Evolutionary conservation across 1,140 invertebrate species (phyloP), one percentile per base, ranked within the genome.

Genomic region (Pogonus chalceus): DNA sequence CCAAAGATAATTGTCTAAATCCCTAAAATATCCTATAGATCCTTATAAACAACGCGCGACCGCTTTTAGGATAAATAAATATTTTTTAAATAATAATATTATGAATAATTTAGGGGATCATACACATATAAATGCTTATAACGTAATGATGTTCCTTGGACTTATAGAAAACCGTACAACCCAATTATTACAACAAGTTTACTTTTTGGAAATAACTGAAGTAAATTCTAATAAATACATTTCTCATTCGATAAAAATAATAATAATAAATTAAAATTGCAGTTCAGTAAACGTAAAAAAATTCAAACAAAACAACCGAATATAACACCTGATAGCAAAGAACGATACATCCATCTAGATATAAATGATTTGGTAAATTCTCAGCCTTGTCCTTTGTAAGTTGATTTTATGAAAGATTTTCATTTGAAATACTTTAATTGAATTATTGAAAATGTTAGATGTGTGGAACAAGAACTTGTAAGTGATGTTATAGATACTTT

Each of bases 101-200:
- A n/a, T n/a, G n/a, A n/a, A n/a, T n/a, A n/a, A n/a, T n/a, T n/a
- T n/a, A n/a, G n/a, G n/a, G n/a, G n/a, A n/a, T n/a, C n/a, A n/a
- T n/a, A n/a, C n/a, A n/a, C n/a, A n/a, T n/a, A n/a, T n/a, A n/a
- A n/a, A n/a, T n/a, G n/a, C n/a, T n/a, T n/a, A n/a, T n/a, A n/a
- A n/a, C n/a, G n/a, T n/a, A n/a, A n/a, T n/a, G n/a, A n/a, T n/a
- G n/a, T n/a, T n/a, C n/a, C n/a, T n/a, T n/a, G n/a, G n/a, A n/a
- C n/a, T n/a, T n/a, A n/a, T n/a, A n/a, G n/a, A 87, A 56, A 80
- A 81, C 60, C 68, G 68, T 3, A 73, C 77, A 7, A 73, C 68
- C 39, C 67, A 77, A n/a, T 73, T 76, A 67, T 70, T 80, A 35
- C 68, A 70, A 56, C 70, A 73, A 56, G 68, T 77, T 35, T 72